Conservation (phyloP, 1,140 invertebrate genomes). For the Drosophila guanche region DNA sequence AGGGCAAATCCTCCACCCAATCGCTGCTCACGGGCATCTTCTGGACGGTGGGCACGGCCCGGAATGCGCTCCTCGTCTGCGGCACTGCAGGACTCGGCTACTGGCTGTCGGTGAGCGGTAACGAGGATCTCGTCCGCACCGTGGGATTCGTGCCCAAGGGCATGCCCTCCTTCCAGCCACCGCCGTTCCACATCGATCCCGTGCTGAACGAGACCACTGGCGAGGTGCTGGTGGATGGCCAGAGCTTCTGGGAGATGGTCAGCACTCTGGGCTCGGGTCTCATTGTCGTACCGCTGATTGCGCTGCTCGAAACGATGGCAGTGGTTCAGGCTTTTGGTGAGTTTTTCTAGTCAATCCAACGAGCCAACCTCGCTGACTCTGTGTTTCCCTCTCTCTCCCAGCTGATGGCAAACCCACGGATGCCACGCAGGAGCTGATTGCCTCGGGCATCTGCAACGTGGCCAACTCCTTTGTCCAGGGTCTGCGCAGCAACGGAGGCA, state of each 20-base stretch:
- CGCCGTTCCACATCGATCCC: constrained; percentile 87
- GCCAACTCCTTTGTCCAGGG: constrained; percentile 94
- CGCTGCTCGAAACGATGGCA: constrained; percentile 92
- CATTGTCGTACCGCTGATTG: constrained; percentile 91
- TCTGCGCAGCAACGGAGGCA: constrained; percentile 93
- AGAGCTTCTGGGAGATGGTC: constrained; percentile 88
- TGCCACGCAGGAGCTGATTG: constrained; percentile 93
- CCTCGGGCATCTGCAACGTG: constrained; percentile 92
- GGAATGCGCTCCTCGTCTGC: constrained; percentile 91
- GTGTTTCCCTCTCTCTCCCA: constrained; percentile 21
- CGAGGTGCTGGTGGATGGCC: constrained; percentile 52
- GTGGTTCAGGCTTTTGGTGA: constrained; percentile 90
- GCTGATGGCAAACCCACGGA: constrained; percentile 91
- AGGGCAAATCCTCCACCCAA: constrained; percentile 85
- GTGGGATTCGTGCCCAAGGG: constrained; percentile 88
- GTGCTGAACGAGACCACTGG: constrained; percentile 84
- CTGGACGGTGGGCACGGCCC: constrained; percentile 88
- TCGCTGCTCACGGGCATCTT: constrained; percentile 85
- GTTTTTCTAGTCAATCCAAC: constrained; percentile 13
- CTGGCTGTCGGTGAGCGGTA: constrained; percentile 74
- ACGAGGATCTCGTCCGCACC: constrained; percentile 65
- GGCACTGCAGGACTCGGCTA: constrained; percentile 87
- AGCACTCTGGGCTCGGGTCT: constrained; percentile 90
- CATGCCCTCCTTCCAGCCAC: constrained; percentile 87
- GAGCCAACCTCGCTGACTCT: too few relatives aligned